These are phyloP conservation scores for Cottus gobio DNA, from an alignment of 2,113 vertebrate genomes.

Conservation along the genomic window DNA sequence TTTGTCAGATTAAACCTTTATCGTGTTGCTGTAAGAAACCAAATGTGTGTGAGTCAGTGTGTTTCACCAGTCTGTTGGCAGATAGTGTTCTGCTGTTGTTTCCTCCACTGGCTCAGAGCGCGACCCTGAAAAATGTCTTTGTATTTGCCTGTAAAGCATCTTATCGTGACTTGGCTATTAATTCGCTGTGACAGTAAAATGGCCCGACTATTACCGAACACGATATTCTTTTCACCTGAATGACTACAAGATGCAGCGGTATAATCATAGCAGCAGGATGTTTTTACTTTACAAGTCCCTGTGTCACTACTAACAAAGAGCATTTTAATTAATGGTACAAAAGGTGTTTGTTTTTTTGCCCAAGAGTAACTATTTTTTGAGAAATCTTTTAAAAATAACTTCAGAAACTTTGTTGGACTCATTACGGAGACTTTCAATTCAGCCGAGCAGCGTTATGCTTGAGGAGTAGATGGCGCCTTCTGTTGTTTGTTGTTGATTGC, in stretches of 20 bases:
- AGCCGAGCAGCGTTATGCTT: constrained; percentile 9
- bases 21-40: neutral
- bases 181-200: constrained; percentile 20
- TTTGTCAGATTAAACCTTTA: neutral
- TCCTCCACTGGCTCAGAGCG: neutral
- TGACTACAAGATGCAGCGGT: neutral
- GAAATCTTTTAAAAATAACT: neutral
- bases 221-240: constrained; percentile 19
- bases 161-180: neutral
- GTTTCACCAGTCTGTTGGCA: constrained; percentile 27
- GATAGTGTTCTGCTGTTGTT: constrained; percentile 9
- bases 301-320: constrained; percentile 21
- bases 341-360: constrained; percentile 1
- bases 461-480: constrained; percentile 5
- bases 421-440: constrained; percentile 9
- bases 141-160: constrained; percentile 19
- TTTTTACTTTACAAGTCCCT: neutral
- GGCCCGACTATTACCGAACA: constrained; percentile 1
- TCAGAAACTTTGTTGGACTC: constrained; percentile 1
- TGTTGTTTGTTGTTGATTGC: constrained; percentile 10
- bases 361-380: neutral
- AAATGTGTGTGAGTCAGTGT: constrained; percentile 10
- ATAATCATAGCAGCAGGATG: neutral
- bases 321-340: neutral
- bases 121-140: constrained; percentile 3